Evolutionary conservation across 2,888 invertebrate genomes (phyloP).

Genomic region (Lamellibrachia columna): DNA sequence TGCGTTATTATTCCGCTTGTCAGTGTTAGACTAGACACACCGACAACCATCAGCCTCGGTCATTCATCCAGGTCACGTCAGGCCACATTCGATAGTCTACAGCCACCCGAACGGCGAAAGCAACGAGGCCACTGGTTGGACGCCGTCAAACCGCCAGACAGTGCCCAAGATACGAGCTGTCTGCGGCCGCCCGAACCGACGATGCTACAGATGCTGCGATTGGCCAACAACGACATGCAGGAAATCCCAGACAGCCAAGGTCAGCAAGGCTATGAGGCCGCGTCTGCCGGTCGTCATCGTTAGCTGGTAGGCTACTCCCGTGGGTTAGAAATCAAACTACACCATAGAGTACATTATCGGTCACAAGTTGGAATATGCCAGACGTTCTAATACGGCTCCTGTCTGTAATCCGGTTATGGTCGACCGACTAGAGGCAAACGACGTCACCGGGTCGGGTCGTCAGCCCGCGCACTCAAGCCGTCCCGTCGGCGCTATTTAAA

Average conservation of each 20-base stretch:
- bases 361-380: not conserved
- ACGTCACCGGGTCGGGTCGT: slow-evolving; percentile 1
- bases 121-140: not conserved
- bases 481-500: not conserved
- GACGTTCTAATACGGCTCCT: not conserved
- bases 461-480: not conserved
- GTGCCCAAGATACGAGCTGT: not conserved
- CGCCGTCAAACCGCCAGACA: slow-evolving; percentile 12
- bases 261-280: slow-evolving; percentile 12
- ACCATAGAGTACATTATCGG: slow-evolving; percentile 7
- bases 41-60: not conserved
- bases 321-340: slow-evolving; percentile 7
- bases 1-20: slow-evolving; percentile 1
- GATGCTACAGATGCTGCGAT: not conserved
- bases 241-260: slow-evolving; percentile 12
- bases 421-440: not conserved
- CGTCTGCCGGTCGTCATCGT: not conserved
- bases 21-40: slow-evolving; percentile 8
- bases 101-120: not conserved
- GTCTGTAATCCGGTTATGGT: slow-evolving; percentile 16
- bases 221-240: not conserved
- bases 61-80: slow-evolving; percentile 16
- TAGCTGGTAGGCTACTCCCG: not conserved
- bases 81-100: slow-evolving; percentile 16
- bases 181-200: not conserved